Conservation (phyloP, 2,797 vertebrate species). For the Uromys caudimaculatus region DNA sequence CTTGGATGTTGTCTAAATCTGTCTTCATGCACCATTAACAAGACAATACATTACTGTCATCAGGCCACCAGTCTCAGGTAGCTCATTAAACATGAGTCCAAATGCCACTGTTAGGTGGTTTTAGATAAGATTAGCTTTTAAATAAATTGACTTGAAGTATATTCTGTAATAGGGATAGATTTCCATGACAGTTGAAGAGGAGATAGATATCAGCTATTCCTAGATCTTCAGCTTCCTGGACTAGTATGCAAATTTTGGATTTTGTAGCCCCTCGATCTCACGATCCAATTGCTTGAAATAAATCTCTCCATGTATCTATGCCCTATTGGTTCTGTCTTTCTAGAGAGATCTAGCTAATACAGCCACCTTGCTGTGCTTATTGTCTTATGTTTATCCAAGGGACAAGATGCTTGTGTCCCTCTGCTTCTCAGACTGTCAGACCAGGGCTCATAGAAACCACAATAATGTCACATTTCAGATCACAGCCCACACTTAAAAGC, state of each 20-base stretch:
- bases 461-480: background rate
- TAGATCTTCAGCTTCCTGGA: background rate
- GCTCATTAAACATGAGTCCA: background rate
- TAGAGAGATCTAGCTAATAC: background rate
- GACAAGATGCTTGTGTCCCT: background rate
- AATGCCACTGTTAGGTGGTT: background rate
- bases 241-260: background rate
- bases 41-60: background rate
- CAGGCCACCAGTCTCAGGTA: background rate
- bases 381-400: background rate
- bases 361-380: background rate
- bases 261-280: background rate
- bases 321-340: background rate
- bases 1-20: background rate
- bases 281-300: background rate
- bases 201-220: background rate
- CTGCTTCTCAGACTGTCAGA: background rate
- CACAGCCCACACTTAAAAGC: background rate
- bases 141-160: background rate
- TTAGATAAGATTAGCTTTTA: background rate
- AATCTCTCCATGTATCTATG: background rate
- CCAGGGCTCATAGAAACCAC: background rate
- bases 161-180: background rate
- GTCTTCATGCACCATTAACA: background rate
- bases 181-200: background rate